Conservation (phyloP, 1,140 invertebrate genomes). For the Babylonia areolata region DNA sequence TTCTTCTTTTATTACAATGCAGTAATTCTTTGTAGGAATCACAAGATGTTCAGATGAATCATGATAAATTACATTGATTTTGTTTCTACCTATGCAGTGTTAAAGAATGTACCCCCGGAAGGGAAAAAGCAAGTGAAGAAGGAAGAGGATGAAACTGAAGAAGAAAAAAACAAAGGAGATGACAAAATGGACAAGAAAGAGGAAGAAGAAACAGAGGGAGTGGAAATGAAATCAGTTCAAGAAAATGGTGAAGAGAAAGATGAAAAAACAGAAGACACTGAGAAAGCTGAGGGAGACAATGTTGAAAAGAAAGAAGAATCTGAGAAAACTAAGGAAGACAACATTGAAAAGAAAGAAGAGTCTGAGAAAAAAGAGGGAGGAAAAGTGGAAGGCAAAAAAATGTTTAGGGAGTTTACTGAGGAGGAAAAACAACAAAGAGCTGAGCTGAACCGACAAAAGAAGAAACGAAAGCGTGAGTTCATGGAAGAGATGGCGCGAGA, state of each 20-base stretch:
- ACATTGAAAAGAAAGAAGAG: not conserved
- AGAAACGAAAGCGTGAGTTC: constrained; percentile 32
- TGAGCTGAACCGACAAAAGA: constrained; percentile 9
- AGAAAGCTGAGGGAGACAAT: not conserved
- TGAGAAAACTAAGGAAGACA: not conserved
- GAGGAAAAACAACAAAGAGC: constrained; percentile 9
- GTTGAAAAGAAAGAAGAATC: not conserved
- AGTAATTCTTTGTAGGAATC: no score
- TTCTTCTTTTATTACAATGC: no score
- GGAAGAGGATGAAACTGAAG: constrained; percentile 4
- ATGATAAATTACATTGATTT: not conserved
- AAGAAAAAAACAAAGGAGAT: not conserved
- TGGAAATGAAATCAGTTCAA: not conserved
- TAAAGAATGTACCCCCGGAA: not conserved
- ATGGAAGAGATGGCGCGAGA: constrained; percentile 13
- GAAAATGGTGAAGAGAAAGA: not conserved
- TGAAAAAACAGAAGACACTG: not conserved
- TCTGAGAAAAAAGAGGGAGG: not conserved
- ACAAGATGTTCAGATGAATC: not conserved
- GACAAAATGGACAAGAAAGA: constrained; percentile 2
- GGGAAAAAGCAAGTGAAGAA: not conserved
- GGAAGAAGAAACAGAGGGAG: not conserved
- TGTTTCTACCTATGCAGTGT: not conserved
- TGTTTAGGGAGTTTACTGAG: not conserved
- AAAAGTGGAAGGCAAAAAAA: not conserved